Evolutionary conservation across 2,888 invertebrate genomes (phyloP).

Genomic region (Crossocerus cetratus): DNA sequence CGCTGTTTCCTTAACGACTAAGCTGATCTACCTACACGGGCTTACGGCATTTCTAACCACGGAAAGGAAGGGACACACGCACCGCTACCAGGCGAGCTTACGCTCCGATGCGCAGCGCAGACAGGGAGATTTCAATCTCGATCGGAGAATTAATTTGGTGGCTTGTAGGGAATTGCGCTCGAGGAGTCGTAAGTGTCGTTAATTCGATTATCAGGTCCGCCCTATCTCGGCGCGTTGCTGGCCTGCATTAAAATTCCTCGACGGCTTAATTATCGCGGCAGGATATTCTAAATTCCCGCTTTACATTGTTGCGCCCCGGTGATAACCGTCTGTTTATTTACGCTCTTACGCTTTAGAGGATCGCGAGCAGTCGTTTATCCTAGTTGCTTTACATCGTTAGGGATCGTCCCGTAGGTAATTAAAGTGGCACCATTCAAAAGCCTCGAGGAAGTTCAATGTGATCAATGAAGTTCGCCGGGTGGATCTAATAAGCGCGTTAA

Average conservation of each 20-base stretch:
- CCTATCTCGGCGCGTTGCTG: slow-evolving; percentile 26
- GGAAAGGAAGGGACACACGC: slow-evolving; percentile 11
- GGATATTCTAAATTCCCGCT: slow-evolving; percentile 5
- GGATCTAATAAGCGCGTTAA: slow-evolving; percentile 34
- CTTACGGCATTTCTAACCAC: slow-evolving; percentile 43
- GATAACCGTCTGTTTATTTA: not conserved
- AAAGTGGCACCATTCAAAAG: too few species aligned
- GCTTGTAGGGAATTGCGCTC: slow-evolving; percentile 51
- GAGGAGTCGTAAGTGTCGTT: slow-evolving; percentile 50
- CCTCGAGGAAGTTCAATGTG: too few species aligned
- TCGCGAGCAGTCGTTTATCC: too few species aligned
- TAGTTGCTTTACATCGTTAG: too few species aligned
- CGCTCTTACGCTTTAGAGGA: too few species aligned
- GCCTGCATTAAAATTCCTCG: slow-evolving; percentile 34
- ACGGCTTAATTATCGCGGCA: slow-evolving; percentile 41
- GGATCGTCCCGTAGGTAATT: too few species aligned
- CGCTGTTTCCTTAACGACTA: too few species aligned
- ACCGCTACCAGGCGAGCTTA: slow-evolving; percentile 20
- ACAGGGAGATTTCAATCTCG: slow-evolving; percentile 51
- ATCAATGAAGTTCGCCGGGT: not conserved
- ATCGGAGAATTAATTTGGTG: slow-evolving; percentile 51
- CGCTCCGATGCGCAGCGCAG: slow-evolving; percentile 53
- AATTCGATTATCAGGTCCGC: slow-evolving; percentile 47
- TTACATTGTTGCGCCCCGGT: not conserved
- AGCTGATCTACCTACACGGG: too few species aligned